Evolutionary conservation across 1,140 invertebrate genomes (phyloP), one percentile per base, ranked within the genome.

Genomic region (Hestina assimilis): DNA sequence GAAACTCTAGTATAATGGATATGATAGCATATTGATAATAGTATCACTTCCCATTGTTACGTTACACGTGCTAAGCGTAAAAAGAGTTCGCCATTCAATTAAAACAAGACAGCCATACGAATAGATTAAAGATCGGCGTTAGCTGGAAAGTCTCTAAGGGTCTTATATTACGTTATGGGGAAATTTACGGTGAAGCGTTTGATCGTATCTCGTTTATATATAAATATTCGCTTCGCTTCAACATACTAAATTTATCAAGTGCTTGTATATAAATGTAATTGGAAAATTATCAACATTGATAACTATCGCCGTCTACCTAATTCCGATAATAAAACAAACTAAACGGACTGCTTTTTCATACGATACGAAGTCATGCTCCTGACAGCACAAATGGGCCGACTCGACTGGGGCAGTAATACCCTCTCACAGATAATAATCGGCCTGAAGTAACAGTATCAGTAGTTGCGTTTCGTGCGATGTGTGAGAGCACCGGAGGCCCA

Each of bases 21-120:
- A 81, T 74, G 61, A 64, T 65, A 69, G 50, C 23, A 74, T 68
- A 61, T 62, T 61, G 74, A 81, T 81, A 79, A 73, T 79, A 47
- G 59, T 80, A 80, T 77, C 72, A 76, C 59, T 68, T 59, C 42
- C 73, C 60, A 75, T 74, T 78, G 54, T 48, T 57, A 41, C 41
- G n/a, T 31, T 66, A 59, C 62, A 65, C 65, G 68, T 68, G 59
- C 23, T 59, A 23, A 31, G 33, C 55, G 51, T 54, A 40, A 55
- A 42, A 53, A 52, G 31, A 50, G 33, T 50, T 20, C 33, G 17
- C 20, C 26, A 7, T 33, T 31, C n/a, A 33, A 33, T 47, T 33
- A 47, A n/a, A 33, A 38, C 8, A 38, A 28, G n/a, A 33, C 14
- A 11, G 19, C 15, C 15, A 19, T 38, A 17, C 12, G 33, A n/a